Evolutionary conservation across 2,113 vertebrate species (phyloP), one percentile per base, ranked within the genome.

Genomic region (Australoheros scitulus): DNA sequence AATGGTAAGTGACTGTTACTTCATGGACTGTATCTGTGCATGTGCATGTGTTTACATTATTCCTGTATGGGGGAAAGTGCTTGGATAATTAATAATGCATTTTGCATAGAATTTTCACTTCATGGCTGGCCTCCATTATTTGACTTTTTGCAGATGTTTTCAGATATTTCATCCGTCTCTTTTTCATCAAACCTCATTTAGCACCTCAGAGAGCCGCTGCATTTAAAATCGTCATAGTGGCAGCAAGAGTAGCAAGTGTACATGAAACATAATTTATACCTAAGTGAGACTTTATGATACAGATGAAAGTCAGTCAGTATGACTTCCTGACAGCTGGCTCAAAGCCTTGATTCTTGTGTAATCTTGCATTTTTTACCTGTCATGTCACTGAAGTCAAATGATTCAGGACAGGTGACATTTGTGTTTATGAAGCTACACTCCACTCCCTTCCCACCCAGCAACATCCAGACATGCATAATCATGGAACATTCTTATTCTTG

Each of bases 1-100:
- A 91, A 91, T 91, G 92, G 92, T 93, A 91, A 92, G 91, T 84
- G 74, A 61, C 76, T n/a, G 77, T n/a, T 72, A 50, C 58, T 89
- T 29, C 52, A 70, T 72, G 36, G 68, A 52, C 56, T 41, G 29
- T 18, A 2, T 75, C 3, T 13, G 61, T 59, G 74, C 8, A 47
- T 76, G 59, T 76, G 64, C 8, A 17, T 26, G 22, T 81, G 36
- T 78, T 63, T 76, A 26, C 10, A 38, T 74, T 52, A 29, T 22
- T 7, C 14, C 8, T 6, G 75, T 56, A 41, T 50, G 61, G 74
- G 50, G 63, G 29, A 59, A 61, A 55, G 32, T 20, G 43, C 72
- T 32, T 9, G 32, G 50, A 50, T 5, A 32, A 64, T 70, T 61
- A 26, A 83, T 83, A 88, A 38, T 36, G 11, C 26, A 20, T 43